phyloP scores from a whole-genome alignment of 2,888 invertebrate genomes.

The Scaptomyza reducta region DNA sequence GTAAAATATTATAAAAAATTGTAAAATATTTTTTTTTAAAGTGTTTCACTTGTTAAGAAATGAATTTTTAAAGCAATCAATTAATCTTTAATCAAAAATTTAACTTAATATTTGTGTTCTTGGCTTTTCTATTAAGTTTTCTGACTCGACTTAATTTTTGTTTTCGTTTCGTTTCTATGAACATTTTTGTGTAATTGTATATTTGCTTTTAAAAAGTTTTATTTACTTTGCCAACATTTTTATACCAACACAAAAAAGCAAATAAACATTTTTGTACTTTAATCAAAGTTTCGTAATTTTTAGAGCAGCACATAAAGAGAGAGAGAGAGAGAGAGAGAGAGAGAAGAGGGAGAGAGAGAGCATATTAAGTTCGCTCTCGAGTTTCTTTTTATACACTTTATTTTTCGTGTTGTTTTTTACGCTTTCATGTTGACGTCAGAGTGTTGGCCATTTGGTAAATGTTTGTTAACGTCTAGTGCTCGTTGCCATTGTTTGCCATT shows the following conservation, averaged over 20 bases:
- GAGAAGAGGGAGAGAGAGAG: not conserved
- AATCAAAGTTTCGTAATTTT: not conserved
- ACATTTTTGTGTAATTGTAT: not conserved
- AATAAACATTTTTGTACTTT: not conserved
- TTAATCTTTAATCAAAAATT: too few relatives aligned
- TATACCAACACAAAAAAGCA: not conserved
- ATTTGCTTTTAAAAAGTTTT: not conserved
- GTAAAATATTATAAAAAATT: too few relatives aligned
- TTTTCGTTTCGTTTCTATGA: not conserved
- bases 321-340: not conserved
- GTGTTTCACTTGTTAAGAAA: too few relatives aligned
- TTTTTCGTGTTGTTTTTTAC: constrained; percentile 12
- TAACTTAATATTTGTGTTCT: too few relatives aligned
- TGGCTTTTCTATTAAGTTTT: not conserved
- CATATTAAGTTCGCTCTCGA: not conserved
- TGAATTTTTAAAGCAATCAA: too few relatives aligned
- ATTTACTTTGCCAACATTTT: not conserved
- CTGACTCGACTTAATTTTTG: not conserved
- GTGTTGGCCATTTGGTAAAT: constrained; percentile 67
- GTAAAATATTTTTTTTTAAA: too few relatives aligned
- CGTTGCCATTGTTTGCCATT: constrained; percentile 68
- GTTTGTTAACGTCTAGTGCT: constrained; percentile 68
- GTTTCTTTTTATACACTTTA: not conserved
- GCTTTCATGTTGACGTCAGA: constrained; percentile 38
- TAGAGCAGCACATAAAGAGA: not conserved